Evolutionary conservation across 2,113 vertebrate species (phyloP).

Genomic region (Bungarus multicinctus): DNA sequence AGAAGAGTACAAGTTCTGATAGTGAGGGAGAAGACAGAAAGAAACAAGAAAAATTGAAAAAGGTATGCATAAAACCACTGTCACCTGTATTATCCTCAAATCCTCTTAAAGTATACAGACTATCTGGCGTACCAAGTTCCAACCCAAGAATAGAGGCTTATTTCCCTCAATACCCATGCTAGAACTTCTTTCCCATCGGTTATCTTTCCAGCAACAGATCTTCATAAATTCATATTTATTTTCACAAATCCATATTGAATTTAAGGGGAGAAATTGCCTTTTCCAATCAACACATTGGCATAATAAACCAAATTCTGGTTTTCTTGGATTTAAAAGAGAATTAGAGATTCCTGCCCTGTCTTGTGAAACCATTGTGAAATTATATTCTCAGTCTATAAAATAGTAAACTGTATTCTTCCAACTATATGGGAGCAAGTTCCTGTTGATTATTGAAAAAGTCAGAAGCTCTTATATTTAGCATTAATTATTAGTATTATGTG

Average conservation of each 20-base stretch:
- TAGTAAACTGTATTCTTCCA: not conserved
- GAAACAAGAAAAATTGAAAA: slow-evolving; percentile 93
- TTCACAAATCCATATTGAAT: not conserved
- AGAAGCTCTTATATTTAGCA: not conserved
- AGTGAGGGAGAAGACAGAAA: slow-evolving; percentile 89
- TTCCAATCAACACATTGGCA: not conserved
- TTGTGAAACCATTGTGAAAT: not conserved
- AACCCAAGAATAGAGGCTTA: not conserved
- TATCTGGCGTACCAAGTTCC: not conserved
- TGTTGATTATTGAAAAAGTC: not conserved
- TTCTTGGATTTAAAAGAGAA: not conserved
- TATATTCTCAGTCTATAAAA: too few species aligned
- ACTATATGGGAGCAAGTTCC: not conserved
- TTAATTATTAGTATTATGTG: not conserved
- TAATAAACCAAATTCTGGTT: not conserved
- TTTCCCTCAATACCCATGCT: not conserved
- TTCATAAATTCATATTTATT: not conserved
- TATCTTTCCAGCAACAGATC: not conserved
- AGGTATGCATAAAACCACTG: slow-evolving; percentile 67
- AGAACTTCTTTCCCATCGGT: not conserved
- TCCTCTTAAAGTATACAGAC: not conserved
- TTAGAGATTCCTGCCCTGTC: not conserved
- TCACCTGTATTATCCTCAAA: not conserved
- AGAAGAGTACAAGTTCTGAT: slow-evolving; percentile 83
- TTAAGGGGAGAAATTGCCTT: not conserved